Evolutionary conservation across 2,113 vertebrate genomes (phyloP).

Genomic region (Mormoops blainvillei): DNA sequence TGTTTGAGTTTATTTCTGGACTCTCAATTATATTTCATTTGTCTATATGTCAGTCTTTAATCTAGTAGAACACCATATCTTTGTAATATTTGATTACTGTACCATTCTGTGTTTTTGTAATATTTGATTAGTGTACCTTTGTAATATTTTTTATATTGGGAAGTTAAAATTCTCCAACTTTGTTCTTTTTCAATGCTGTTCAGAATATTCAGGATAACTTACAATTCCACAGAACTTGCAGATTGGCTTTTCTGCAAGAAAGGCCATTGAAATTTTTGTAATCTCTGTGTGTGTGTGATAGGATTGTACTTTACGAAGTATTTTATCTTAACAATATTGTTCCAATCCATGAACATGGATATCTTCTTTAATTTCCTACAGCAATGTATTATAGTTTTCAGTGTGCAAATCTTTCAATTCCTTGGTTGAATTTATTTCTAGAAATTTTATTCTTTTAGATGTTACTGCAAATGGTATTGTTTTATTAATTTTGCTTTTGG

Average conservation of each 20-base stretch:
- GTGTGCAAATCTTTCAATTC: neutral
- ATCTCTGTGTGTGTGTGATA: neutral
- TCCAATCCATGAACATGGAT: neutral
- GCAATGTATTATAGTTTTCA: neutral
- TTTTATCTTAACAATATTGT: neutral
- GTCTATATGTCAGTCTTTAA: neutral
- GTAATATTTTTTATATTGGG: neutral
- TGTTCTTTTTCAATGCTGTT: neutral
- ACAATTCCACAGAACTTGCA: neutral
- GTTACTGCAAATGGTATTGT: neutral
- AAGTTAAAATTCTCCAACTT: neutral
- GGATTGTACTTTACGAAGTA: neutral
- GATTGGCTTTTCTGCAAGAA: neutral
- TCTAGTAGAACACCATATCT: neutral
- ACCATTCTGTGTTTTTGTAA: neutral
- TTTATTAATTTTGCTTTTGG: neutral
- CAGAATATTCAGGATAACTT: neutral
- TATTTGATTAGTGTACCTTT: neutral
- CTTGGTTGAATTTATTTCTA: neutral
- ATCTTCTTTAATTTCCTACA: neutral
- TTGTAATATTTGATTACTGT: neutral
- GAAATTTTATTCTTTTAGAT: neutral
- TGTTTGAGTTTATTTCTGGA: neutral
- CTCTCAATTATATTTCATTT: neutral
- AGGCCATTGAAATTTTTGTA: neutral